Evolutionary conservation across 2,888 invertebrate species (phyloP), one percentile per base, ranked within the genome.

Genomic region (Rhimphoctona megacephalus): DNA sequence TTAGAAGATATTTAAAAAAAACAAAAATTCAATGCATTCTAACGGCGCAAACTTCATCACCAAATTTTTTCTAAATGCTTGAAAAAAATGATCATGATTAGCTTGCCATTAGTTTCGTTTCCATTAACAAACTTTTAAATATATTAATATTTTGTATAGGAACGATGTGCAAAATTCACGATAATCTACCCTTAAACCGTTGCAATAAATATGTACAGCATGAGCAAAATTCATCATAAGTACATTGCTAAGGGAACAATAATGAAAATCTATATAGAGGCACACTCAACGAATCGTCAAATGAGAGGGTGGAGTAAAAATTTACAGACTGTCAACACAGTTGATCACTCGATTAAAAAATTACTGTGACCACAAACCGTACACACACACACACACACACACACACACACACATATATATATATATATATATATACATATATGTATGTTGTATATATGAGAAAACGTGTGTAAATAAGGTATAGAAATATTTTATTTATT

Each of bases 171-270:
- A 79, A 57, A 79, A 25, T 14, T 74, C 19, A 30, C 46, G 36
- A 61, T 52, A 83, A 74, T 61, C 83, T 77, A 46, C n/a, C 39
- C 67, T 67, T 19, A 61, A 54, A 80, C 76, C 74, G 69, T 78
- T 74, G 79, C 78, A 67, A 76, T 79, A n/a, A 80, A 83, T 81
- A 86, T 87, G 39, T 84, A 86, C 81, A 85, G 81, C 74, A 84
- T 79, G 70, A 85, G 70, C 73, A 85, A 39, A 74, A 66, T 70
- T 76, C 30, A 49, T 73, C n/a, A 36, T 17, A n/a, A 49, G 9
- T 46, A 14, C 22, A 33, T 19, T 14, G 67, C 72, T 81, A 64
- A 64, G 36, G n/a, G 19, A 36, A 49, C 5, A n/a, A 9, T 22
- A 57, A n/a, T 30, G 8, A 2, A 79, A 43, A 7, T 76, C 81